These are phyloP conservation scores for Antennarius striatus DNA, from an alignment of 2,113 vertebrate species.

Conservation along the genomic window DNA sequence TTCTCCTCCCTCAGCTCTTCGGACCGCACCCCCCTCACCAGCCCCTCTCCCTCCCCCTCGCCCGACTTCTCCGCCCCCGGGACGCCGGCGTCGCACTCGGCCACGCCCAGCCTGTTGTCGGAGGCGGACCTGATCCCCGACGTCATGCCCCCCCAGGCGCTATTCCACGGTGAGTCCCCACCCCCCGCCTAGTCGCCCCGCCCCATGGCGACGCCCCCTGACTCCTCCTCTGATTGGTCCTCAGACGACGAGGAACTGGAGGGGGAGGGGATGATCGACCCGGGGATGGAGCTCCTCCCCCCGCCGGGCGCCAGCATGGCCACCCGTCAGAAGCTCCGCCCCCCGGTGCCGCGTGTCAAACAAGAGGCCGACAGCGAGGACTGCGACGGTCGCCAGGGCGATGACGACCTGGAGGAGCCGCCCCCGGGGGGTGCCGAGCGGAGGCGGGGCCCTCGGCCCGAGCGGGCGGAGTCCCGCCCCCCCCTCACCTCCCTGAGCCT, in stretches of 20 bases:
- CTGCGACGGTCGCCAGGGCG: slow-evolving; percentile 80
- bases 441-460: slow-evolving; percentile 41
- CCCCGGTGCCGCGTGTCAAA: slow-evolving; percentile 79
- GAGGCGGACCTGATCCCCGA: slow-evolving; percentile 97
- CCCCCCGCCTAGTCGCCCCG: too few species aligned
- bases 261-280: slow-evolving; percentile 92
- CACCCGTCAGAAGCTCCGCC: slow-evolving; percentile 85
- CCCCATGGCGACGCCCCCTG: too few species aligned
- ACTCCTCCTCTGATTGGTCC: too few species aligned
- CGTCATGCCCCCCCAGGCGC: slow-evolving; percentile 93
- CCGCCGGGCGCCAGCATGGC: slow-evolving; percentile 75
- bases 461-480: slow-evolving; percentile 21
- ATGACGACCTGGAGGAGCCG: slow-evolving; percentile 76
- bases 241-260: slow-evolving; percentile 96
- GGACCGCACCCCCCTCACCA: slow-evolving; percentile 91
- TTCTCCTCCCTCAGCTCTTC: slow-evolving; percentile 97
- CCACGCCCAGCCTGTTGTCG: slow-evolving; percentile 93
- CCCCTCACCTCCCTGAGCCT: slow-evolving; percentile 81
- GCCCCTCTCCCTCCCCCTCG: slow-evolving; percentile 92
- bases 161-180: slow-evolving; percentile 89
- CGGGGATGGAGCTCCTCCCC: slow-evolving; percentile 91
- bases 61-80: slow-evolving; percentile 96
- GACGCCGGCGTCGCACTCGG: slow-evolving; percentile 92
- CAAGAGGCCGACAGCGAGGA: slow-evolving; percentile 93
- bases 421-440: slow-evolving; percentile 61